Evolutionary conservation across 2,888 invertebrate genomes (phyloP), one percentile per base, ranked within the genome.

Genomic region (Heliconius aoede): DNA sequence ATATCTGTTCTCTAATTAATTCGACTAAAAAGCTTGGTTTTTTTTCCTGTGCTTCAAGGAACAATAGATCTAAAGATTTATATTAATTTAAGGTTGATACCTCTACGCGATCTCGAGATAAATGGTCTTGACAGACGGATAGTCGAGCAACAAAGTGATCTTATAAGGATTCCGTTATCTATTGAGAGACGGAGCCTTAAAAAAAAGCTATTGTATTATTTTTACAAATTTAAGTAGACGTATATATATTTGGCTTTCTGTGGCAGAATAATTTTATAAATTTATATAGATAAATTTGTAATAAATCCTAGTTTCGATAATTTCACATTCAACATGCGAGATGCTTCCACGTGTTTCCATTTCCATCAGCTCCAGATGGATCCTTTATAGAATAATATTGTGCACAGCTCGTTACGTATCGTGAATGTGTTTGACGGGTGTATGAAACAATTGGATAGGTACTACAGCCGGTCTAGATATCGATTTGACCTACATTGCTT

Each of bases 361-460:
- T 60, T 21, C 30, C 32, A 60, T 69, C n/a, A 30, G 36, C 58
- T 36, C 24, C 9, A 4, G 32, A 58, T n/a, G 32, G 55, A 5
- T 72, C 55, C 18, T 26, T 58, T 60, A 46, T 68, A 68, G 28
- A 68, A 28, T 51, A 8, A 30, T 26, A 26, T 60, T 7, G 60
- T 64, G 13, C 21, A 9, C 15, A 65, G 15, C 13, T 24, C 2
- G 15, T 36, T 32, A 32, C 8, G 28, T 51, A 40, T 36, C 40
- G 62, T 28, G 64, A 40, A 51, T 78, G 78, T 36, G 24, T 62
- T 76, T 76, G 78, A 78, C 76, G 32, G 73, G 51, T 64, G 69
- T 46, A 58, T 76, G 78, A 76, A 73, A 76, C 68, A 30, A 76
- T 68, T 71, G 68, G 55, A 76, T 73, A 69, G 28, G 30, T 18